Conservation (phyloP, 2,888 invertebrate genomes). For the Agelastica alni region DNA sequence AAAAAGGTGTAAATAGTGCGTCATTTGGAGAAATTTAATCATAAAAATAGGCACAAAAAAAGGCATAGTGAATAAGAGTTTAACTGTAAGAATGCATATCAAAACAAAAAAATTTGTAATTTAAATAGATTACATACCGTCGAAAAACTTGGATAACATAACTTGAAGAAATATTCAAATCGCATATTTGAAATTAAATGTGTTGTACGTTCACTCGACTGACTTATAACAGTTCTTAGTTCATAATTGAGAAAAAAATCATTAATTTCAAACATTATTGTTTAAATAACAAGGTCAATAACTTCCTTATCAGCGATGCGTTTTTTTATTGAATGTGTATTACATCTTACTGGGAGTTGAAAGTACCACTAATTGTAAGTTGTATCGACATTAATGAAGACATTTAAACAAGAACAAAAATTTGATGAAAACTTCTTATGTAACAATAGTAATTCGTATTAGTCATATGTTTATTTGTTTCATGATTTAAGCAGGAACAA, state of each 20-base stretch:
- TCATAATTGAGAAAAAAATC: slow-evolving; percentile 26
- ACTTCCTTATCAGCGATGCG: slow-evolving; percentile 27
- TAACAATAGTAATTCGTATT: no score
- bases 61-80: no score
- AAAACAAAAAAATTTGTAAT: not conserved
- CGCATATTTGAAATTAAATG: slow-evolving; percentile 22
- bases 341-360: not conserved
- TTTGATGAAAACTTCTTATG: no score
- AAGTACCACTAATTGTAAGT: slow-evolving; percentile 7
- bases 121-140: slow-evolving; percentile 15
- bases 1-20: no score
- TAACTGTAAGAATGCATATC: no score
- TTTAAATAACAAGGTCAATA: slow-evolving; percentile 32
- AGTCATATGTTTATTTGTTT: no score
- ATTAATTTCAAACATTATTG: slow-evolving; percentile 26
- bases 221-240: slow-evolving; percentile 19
- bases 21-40: no score
- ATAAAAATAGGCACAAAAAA: no score
- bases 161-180: not conserved
- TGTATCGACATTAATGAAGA: not conserved
- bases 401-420: no score
- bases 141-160: slow-evolving; percentile 18
- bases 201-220: slow-evolving; percentile 23
- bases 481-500: no score
- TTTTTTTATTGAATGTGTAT: slow-evolving; percentile 18